These are phyloP conservation scores for Dolichallabes microphthalmus DNA, from an alignment of 2,113 vertebrate species.

Conservation along the genomic window DNA sequence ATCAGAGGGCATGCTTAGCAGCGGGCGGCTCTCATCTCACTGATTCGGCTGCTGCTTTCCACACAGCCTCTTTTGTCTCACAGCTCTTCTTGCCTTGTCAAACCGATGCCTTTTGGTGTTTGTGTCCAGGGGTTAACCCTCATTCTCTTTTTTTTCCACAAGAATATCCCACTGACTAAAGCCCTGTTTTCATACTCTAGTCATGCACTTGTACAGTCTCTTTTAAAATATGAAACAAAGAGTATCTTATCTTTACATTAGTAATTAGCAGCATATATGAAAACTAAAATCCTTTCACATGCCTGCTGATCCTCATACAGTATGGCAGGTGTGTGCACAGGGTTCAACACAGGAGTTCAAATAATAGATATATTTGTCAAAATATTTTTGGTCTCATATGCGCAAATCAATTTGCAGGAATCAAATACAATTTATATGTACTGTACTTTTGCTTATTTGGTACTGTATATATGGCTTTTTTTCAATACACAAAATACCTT, in stretches of 20 bases:
- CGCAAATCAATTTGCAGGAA: background rate
- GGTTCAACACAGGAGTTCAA: background rate
- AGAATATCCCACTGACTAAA: background rate
- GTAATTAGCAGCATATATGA: background rate
- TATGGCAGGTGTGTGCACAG: background rate
- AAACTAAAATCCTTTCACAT: background rate
- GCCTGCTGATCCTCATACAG: background rate
- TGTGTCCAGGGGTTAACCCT: slow-evolving; percentile 8
- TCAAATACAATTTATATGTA: background rate
- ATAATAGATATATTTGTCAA: background rate
- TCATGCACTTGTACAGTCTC: background rate
- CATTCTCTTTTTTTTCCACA: background rate
- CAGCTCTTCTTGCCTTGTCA: slow-evolving; percentile 25
- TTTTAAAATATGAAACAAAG: background rate
- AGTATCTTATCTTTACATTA: background rate
- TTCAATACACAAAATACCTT: background rate
- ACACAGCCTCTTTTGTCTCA: slow-evolving; percentile 25
- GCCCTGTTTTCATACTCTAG: background rate
- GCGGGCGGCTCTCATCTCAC: slow-evolving; percentile 25
- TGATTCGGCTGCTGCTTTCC: slow-evolving; percentile 1
- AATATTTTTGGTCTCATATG: background rate
- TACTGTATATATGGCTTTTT: background rate
- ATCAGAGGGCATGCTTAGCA: slow-evolving; percentile 23
- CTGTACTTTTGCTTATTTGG: background rate
- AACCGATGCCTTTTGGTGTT: background rate